These are phyloP conservation scores for Druceiella hillmani DNA, from an alignment of 2,888 invertebrate genomes.

Conservation along the genomic window DNA sequence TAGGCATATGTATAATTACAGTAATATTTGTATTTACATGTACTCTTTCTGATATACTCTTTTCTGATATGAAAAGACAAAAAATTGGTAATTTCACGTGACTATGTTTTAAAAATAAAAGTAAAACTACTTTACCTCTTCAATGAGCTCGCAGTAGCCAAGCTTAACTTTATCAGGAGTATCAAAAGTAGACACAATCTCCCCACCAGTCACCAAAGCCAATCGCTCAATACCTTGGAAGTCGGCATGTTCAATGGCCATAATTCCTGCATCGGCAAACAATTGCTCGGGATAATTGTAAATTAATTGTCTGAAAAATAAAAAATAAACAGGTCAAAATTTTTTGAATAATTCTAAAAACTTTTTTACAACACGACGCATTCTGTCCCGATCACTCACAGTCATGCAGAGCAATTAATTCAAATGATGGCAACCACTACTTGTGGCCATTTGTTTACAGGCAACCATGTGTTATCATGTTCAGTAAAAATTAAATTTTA, in stretches of 20 bases:
- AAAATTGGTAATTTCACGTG: no score
- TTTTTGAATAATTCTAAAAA: no score
- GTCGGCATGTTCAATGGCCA: constrained; percentile 99
- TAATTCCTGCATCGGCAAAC: constrained; percentile 95
- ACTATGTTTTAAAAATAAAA: not conserved
- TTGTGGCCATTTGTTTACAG: no score
- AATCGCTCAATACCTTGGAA: constrained; percentile 98
- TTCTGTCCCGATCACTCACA: not conserved
- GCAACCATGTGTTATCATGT: no score
- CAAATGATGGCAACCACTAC: no score
- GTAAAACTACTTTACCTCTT: constrained; percentile 57
- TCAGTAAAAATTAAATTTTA: no score
- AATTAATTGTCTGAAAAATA: constrained; percentile 76
- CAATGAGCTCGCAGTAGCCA: constrained; percentile 91
- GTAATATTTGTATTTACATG: no score
- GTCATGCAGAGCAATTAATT: not conserved
- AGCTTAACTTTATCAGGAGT: constrained; percentile 86
- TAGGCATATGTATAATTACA: no score
- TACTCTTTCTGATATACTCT: no score
- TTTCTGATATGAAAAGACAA: no score
- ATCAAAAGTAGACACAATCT: constrained; percentile 98
- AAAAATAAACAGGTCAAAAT: constrained; percentile 10
- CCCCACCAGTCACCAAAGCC: constrained; percentile 95
- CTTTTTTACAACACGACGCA: no score
- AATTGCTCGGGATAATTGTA: constrained; percentile 99